Evolutionary conservation across 2,113 vertebrate genomes (phyloP), one percentile per base, ranked within the genome.

Genomic region (Aythya baeri): DNA sequence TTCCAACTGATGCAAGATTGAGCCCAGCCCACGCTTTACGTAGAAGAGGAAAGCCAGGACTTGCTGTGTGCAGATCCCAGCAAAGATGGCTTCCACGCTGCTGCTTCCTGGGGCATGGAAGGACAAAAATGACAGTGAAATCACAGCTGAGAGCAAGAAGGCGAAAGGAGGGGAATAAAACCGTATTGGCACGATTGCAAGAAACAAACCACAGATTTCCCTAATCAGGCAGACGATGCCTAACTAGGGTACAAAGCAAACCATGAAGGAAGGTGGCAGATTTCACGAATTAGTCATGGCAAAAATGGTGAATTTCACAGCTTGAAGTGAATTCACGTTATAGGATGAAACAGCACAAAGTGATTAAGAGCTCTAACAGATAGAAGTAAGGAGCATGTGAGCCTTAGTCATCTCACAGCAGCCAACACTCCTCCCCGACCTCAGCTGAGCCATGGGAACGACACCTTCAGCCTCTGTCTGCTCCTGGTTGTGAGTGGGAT

Each of bases 241-340:
- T 95, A 94, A 95, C 91, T 93, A 55, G 59, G 52, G n/a, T 46
- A 83, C 96, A n/a, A 9, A 6, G 65, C 76, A 49, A 93, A 88
- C 88, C 90, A 88, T 13, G 3, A 61, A 84, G 88, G 86, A 83
- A 93, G 94, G 88, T 83, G 95, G 92, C 96, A 95, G 89, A 92
- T 97, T 96, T 96, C 92, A 84, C 82, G 92, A 57, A 96, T 95
- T 89, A 95, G 93, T 92, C 83, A 55, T 85, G 94, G 96, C 75
- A 95, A 90, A 97, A 96, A 89, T 49, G 91, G 92, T 88, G 93
- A 92, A 91, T 97, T 98, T 96, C 91, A 92, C 95, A 95, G 94
- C 93, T 96, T 96, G 86, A 86, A 78, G 82, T 55, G 93, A 86
- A 91, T 83, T 89, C 88, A 75, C 21, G 57, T 79, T 89, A 85